Conservation (phyloP, 2,888 invertebrate species). For the Orthosia incerta region DNA sequence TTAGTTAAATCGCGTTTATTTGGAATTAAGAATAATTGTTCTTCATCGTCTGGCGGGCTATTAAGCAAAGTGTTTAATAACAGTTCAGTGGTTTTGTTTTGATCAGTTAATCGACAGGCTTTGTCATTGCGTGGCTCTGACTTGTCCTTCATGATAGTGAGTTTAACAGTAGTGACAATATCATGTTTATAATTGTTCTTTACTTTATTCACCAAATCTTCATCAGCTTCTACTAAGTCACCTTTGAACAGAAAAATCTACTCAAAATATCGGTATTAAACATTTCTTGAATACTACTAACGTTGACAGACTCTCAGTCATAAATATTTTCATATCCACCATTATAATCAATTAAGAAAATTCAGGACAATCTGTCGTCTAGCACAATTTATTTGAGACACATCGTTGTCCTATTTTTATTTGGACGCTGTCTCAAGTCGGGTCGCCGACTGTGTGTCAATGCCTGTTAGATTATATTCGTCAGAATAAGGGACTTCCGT, state of each 20-base stretch:
- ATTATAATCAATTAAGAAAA: constrained; percentile 46
- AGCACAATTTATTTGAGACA: constrained; percentile 27
- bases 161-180: background rate
- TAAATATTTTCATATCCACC: constrained; percentile 32
- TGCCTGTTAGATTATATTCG: constrained; percentile 69
- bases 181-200: background rate
- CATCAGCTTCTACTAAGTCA: background rate
- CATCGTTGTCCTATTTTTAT: constrained; percentile 53
- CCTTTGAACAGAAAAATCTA: background rate
- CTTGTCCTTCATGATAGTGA: background rate
- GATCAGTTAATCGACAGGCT: constrained; percentile 51
- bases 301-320: background rate
- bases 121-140: constrained; percentile 3
- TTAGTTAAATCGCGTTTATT: constrained; percentile 81
- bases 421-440: constrained; percentile 39
- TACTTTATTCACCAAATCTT: background rate
- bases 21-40: constrained; percentile 82
- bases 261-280: background rate
- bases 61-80: constrained; percentile 73
- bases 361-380: constrained; percentile 38
- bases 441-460: constrained; percentile 54
- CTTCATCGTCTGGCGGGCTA: constrained; percentile 75
- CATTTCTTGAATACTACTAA: constrained; percentile 14
- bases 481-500: constrained; percentile 85
- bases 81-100: constrained; percentile 66